A percentile compares a stretch with the other conserved stretches of the same genome.
Evolutionary conservation across 2,113 vertebrate species (phyloP).

Genomic region (Ceratotherium simum): DNA sequence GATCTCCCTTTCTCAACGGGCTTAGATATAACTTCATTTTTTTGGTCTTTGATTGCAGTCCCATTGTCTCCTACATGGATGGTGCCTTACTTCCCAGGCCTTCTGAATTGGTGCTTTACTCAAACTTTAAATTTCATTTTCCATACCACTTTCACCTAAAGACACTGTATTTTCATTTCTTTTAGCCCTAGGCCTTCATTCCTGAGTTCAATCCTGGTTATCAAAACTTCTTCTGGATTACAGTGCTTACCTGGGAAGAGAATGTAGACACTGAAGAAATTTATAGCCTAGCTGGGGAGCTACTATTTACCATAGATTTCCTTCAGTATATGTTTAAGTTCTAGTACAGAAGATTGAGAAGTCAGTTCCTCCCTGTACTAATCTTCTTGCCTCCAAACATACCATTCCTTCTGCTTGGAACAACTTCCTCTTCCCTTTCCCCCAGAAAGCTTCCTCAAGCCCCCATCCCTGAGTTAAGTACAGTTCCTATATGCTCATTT

Average conservation of each 20-base stretch:
- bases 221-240: constrained; percentile 16
- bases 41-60: neutral
- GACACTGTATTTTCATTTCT: neutral
- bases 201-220: neutral
- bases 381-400: neutral
- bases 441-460: neutral
- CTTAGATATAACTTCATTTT: neutral
- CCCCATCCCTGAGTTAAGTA: neutral
- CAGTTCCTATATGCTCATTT: neutral
- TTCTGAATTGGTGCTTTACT: neutral
- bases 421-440: neutral
- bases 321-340: neutral
- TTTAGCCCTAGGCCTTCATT: neutral
- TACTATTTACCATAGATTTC: neutral
- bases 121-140: constrained; percentile 16
- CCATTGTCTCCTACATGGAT: neutral
- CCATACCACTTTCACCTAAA: neutral
- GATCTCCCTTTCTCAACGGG: neutral
- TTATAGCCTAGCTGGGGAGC: neutral
- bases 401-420: neutral
- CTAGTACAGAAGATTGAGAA: neutral
- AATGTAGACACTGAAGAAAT: neutral
- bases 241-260: neutral
- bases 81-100: neutral
- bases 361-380: neutral